Evolutionary conservation across 2,797 vertebrate species (phyloP).

Genomic region (Vireo griseus): DNA sequence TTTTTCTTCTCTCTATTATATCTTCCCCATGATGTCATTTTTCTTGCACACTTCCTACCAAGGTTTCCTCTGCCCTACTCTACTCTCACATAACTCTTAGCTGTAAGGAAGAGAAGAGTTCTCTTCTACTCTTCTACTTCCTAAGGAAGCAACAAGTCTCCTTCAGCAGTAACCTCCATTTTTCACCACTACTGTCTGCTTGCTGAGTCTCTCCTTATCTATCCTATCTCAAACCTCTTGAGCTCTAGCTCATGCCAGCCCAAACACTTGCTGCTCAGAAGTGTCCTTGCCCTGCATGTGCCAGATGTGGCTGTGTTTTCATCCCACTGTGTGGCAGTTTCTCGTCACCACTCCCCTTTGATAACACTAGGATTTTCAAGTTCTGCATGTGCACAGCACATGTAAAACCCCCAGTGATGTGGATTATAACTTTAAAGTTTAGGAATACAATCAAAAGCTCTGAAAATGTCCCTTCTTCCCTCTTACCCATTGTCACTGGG

Average conservation of each 20-base stretch:
- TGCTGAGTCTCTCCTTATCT: neutral
- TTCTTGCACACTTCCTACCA: neutral
- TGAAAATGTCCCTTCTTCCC: neutral
- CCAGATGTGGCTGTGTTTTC: neutral
- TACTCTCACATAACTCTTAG: neutral
- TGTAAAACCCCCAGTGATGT: rapidly evolving
- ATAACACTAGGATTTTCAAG: neutral
- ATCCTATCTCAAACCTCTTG: neutral
- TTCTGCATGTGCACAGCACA: neutral
- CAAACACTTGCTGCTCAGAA: neutral
- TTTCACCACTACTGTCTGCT: neutral
- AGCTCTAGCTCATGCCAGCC: neutral
- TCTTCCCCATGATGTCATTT: neutral
- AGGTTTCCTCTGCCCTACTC: neutral
- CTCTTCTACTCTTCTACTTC: neutral
- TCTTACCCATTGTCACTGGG: neutral
- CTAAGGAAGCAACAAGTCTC: neutral
- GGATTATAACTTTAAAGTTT: neutral
- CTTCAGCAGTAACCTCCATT: neutral
- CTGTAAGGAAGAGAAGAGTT: neutral
- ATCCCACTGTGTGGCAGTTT: rapidly evolving
- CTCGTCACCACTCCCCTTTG: neutral
- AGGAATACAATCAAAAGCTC: neutral
- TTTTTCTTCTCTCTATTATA: neutral
- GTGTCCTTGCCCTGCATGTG: neutral